Percentiles rank a stretch among this genome's conserved stretches.
Evolutionary conservation across 2,888 invertebrate species (phyloP).

Genomic region (Hemithea aestivaria): DNA sequence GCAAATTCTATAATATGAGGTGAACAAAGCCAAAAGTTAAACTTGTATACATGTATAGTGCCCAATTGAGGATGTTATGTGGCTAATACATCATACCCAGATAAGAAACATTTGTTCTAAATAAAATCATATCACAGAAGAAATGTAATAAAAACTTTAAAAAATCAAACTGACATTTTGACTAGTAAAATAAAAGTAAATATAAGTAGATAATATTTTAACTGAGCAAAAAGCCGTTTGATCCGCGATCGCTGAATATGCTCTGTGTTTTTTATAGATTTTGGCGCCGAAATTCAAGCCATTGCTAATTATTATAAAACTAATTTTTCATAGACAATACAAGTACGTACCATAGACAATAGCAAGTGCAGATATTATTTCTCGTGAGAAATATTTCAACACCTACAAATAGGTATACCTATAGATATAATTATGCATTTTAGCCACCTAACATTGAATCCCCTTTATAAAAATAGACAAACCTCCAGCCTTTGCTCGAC

Average conservation of each 20-base stretch:
- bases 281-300: slow-evolving; percentile 9
- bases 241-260: slow-evolving; percentile 13
- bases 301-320: slow-evolving; percentile 6
- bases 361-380: slow-evolving; percentile 5
- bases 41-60: slow-evolving; percentile 25
- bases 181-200: slow-evolving; percentile 52
- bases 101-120: slow-evolving; percentile 58
- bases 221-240: slow-evolving; percentile 27
- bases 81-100: slow-evolving; percentile 57
- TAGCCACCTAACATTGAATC: slow-evolving; percentile 67
- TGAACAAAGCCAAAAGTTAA: slow-evolving; percentile 6
- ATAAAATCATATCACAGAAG: slow-evolving; percentile 69
- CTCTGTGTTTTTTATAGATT: slow-evolving; percentile 4
- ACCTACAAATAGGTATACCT: slow-evolving; percentile 35
- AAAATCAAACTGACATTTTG: slow-evolving; percentile 59
- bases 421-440: slow-evolving; percentile 52
- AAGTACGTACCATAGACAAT: slow-evolving; percentile 11
- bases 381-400: slow-evolving; percentile 22
- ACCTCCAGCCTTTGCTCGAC: slow-evolving; percentile 43
- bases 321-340: slow-evolving; percentile 12
- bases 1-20: slow-evolving; percentile 1
- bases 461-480: slow-evolving; percentile 68
- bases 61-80: slow-evolving; percentile 58
- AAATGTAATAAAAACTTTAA: slow-evolving; percentile 44
- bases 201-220: slow-evolving; percentile 19